Percentiles rank a stretch among this genome's conserved stretches.
Evolutionary conservation across 2,113 vertebrate species (phyloP).

Genomic region (Crypturellus undulatus): DNA sequence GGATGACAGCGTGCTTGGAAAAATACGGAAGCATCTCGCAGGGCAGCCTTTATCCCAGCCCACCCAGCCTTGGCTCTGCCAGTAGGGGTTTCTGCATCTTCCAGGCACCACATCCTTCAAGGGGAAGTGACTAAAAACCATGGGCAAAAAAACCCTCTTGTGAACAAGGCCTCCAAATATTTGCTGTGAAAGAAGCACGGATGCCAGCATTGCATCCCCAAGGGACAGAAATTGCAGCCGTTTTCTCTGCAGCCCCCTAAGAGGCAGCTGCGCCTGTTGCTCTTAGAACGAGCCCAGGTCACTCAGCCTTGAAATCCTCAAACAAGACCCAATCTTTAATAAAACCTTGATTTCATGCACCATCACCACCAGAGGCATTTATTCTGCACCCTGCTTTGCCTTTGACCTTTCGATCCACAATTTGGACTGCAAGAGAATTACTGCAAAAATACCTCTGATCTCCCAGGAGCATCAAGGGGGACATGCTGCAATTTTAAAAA

Average conservation of each 20-base stretch:
- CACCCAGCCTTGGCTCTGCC: background rate
- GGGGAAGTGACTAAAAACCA: background rate
- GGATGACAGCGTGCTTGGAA: background rate
- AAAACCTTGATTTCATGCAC: background rate
- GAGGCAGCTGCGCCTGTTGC: background rate
- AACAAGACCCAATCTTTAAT: background rate
- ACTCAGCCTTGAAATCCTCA: background rate
- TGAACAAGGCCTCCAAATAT: background rate
- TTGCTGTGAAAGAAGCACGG: background rate
- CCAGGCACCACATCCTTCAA: background rate
- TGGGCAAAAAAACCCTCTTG: background rate
- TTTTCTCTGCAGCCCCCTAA: background rate
- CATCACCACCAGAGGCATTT: background rate
- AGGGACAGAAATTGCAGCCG: background rate
- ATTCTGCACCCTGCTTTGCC: background rate
- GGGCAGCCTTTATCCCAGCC: background rate
- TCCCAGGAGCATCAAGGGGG: background rate
- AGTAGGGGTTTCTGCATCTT: background rate
- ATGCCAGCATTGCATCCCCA: background rate
- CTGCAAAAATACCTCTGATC: background rate
- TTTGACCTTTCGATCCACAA: conserved; percentile 18
- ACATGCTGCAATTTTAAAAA: background rate
- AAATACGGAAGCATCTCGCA: background rate
- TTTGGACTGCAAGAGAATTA: background rate
- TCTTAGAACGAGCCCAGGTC: background rate